phyloP scores from a whole-genome alignment of 2,113 vertebrate genomes.

The Nothoprocta perdicaria region DNA sequence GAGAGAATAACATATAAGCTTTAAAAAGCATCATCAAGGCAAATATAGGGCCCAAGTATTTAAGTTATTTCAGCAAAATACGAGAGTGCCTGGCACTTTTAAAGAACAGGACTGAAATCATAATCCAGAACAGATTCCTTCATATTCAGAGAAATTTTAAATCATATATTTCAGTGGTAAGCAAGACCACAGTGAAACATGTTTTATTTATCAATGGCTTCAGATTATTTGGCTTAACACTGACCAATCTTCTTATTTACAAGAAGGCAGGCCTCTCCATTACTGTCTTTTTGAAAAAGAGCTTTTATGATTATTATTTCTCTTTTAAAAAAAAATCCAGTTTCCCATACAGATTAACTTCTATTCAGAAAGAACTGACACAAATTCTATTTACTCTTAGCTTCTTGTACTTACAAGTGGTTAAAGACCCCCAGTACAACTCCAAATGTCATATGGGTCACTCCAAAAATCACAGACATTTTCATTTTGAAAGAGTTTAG shows the following conservation, averaged over 20 bases:
- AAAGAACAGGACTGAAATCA: background rate
- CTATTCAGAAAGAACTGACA: background rate
- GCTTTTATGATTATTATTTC: background rate
- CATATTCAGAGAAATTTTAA: background rate
- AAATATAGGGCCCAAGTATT: background rate
- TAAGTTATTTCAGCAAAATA: background rate
- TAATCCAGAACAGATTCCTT: background rate
- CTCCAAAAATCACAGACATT: slow-evolving; percentile 96
- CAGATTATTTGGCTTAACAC: background rate
- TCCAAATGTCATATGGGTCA: slow-evolving; percentile 95
- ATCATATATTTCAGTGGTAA: background rate
- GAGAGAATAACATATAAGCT: background rate
- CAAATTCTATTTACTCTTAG: background rate
- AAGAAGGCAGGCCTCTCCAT: background rate
- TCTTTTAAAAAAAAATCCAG: background rate
- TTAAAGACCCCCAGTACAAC: slow-evolving; percentile 91
- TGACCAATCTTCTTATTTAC: background rate
- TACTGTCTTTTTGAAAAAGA: background rate
- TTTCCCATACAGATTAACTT: background rate
- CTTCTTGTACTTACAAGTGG: slow-evolving; percentile 87
- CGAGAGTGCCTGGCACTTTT: background rate
- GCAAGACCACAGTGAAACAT: background rate
- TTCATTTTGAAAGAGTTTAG: slow-evolving; percentile 99
- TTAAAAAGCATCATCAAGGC: background rate
- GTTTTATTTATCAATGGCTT: background rate